phyloP scores from a whole-genome alignment of 2,888 invertebrate species.

The Osmoderma eremita region DNA sequence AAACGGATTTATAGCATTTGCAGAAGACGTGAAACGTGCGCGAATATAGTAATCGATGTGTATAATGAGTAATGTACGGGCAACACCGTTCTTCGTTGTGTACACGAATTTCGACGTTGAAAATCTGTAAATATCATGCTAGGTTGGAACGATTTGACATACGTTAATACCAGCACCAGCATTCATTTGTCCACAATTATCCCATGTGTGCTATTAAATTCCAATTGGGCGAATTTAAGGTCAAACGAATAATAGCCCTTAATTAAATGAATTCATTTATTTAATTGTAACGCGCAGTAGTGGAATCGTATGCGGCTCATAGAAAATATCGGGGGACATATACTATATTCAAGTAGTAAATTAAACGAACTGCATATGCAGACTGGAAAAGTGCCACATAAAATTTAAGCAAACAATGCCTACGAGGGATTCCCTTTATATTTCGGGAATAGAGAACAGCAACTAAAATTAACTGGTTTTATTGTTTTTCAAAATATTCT shows the following conservation, averaged over 20 bases:
- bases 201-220: background rate
- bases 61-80: no score
- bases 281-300: background rate
- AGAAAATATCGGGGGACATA: background rate
- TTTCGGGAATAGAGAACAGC: no score
- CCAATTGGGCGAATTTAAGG: slow-evolving; percentile 1
- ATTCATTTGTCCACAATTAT: background rate
- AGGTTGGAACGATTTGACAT: no score
- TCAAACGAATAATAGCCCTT: background rate
- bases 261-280: slow-evolving; percentile 20
- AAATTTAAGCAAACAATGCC: no score
- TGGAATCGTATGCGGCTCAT: no score
- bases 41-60: no score
- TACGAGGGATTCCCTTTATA: no score
- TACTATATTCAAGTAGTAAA: background rate
- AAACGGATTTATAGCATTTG: slow-evolving; percentile 1
- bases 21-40: background rate
- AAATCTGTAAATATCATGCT: background rate
- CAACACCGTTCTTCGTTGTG: no score
- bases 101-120: background rate
- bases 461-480: no score
- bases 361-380: background rate
- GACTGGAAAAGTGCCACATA: background rate
- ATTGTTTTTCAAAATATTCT: no score
- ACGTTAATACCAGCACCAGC: no score